Base-by-base conservation (phyloP, 2,113 vertebrate species). In the Neotragus moschatus region DNA sequence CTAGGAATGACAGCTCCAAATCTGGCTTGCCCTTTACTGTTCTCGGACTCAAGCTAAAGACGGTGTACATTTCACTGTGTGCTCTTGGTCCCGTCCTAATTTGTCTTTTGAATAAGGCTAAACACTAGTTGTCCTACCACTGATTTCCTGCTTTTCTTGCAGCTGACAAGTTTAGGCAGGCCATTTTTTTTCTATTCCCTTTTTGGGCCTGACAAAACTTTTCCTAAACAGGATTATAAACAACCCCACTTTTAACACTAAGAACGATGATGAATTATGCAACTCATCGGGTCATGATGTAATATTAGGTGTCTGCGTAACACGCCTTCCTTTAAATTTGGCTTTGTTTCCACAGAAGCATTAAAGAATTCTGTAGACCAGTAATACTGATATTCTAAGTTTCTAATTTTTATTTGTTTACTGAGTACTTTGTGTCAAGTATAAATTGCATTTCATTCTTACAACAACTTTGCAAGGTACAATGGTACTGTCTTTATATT, bases 121-220 rank as follows among this genome's bases (percentile, higher is more conserved):
- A 91, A 91, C 81, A 91, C 51, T 36, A 77, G 94, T 70, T 73
- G 70, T 84, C 51, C 85, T 73, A 58, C 45, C 61, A 92, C 3
- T 75, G 88, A 96, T 87, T 96, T 96, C 94, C 97, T 97, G 97
- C 66, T 97, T 97, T 98, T 94, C 79, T 87, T 97, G 92, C 97
- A 93, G 94, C 39, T 96, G 97, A 95, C 97, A 97, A 56, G 56
- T 96, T 95, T 87, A 91, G 93, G 92, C n/a, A 95, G 56, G 88
- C 56, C 23, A n/a, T 53, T n/a, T 92, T 88, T 95, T 93, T 93
- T 73, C 36, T 91, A 88, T 90, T 91, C 94, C 92, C 89, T 97
- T 97, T 97, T 91, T 94, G 90, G 92, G 70, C 47, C 51, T 90
- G 75, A 97, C 81, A 96, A 96, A 96, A 92, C 56, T 88, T 96